A percentile compares a stretch with the other conserved stretches of the same genome.
Conservation (phyloP, 2,888 invertebrate genomes). For the Caenorhabditis macrosperma region DNA sequence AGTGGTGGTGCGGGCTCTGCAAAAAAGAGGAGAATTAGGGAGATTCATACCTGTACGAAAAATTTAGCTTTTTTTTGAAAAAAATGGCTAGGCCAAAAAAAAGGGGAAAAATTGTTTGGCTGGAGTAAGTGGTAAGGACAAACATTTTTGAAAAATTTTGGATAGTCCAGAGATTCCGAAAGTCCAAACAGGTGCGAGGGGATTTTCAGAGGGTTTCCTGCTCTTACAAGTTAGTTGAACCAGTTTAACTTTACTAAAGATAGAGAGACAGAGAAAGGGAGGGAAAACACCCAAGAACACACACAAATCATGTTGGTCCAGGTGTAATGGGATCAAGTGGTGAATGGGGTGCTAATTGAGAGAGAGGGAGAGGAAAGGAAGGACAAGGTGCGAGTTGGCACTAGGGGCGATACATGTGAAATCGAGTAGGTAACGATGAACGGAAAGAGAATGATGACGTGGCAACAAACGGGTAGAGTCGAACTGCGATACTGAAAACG, state of each 20-base stretch:
- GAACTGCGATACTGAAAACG: no score
- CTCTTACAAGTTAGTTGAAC: no score
- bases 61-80: not conserved
- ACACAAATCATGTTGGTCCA: not conserved
- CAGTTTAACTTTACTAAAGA: no score
- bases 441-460: constrained; percentile 23
- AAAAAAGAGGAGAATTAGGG: not conserved
- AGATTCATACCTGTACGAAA: no score
- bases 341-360: constrained; percentile 44
- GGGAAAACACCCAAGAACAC: no score
- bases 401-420: constrained; percentile 13
- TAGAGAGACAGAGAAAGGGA: no score
- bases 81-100: not conserved
- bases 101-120: no score
- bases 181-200: no score
- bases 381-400: constrained; percentile 22
- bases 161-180: no score
- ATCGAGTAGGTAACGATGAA: constrained; percentile 27
- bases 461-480: no score
- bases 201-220: not conserved
- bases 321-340: constrained; percentile 27
- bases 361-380: constrained; percentile 17
- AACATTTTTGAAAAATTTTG: no score
- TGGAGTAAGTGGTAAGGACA: no score
- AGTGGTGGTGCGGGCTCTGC: constrained; percentile 58